Base-by-base conservation (phyloP, 1,140 invertebrate species). In the Drosophila novamexicana region DNA sequence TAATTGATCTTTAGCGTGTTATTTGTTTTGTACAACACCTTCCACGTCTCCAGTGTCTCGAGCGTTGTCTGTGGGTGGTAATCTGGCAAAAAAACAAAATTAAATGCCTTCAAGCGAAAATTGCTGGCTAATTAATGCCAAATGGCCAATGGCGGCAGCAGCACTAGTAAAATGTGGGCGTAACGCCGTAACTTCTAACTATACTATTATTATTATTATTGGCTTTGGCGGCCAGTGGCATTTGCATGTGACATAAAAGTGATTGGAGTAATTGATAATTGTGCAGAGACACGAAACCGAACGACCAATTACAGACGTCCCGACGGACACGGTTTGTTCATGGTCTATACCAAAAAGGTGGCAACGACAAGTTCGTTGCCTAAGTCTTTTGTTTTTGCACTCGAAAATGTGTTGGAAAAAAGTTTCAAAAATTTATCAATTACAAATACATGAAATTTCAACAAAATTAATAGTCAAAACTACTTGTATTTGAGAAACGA, bases 221-320 rank as follows among this genome's bases (percentile, higher is more conserved):
- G 71, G 71, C 65, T 62, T 61, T 69, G 65, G 57, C 57, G 49
- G 42, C 39, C 42, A 57, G 53, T 75, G 73, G 61, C 73, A 75
- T 75, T 86, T 86, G 83, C 83, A 86, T 86, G 83, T 86, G 84
- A 86, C 83, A 86, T 86, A 86, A 79, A 86, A 86, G 83, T 83
- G 83, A 86, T 86, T 88, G 83, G 83, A 88, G 79, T 86, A 86
- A 88, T 86, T 86, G 83, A 86, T 86, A 86, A 86, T 86, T 86
- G 83, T 79, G 72, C 79, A 88, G 77, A 86, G 77, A 80, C 83
- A 86, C 79, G 83, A 80, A 86, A 82, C 61, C 49, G 53, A 61
- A 64, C 63, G 65, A 73, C 71, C 82, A 86, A 85, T 86, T 86
- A 85, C 45, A n/a, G 59, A 64, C 50, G 65, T 29, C 50, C 22